Base-by-base conservation (phyloP, 2,888 invertebrate species). In the Coleophora deauratella region DNA sequence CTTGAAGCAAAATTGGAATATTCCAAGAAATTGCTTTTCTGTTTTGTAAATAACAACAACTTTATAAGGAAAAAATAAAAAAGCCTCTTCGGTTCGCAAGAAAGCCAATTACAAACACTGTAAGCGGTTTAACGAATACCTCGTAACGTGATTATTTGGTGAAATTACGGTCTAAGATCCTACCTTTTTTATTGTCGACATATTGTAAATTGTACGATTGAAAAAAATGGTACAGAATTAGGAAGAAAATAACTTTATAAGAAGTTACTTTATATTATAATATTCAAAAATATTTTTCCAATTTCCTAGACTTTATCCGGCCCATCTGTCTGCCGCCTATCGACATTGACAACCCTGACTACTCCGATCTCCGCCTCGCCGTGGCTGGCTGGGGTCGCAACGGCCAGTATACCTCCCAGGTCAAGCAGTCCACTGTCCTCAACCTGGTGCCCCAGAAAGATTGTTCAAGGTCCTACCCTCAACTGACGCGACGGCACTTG, bases 341-440 rank as follows among this genome's bases (percentile, higher is more conserved):
- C 38, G 65, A 82, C 55, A 56, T 85, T 13, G 79, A 85, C 51
- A 62, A 50, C 12, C 72, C 75, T 0, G 59, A 68, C 2, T 69
- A 71, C 42, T 61, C 59, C 8, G 71, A 75, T 47, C 47, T 80
- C 1, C 73, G 72, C 1, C 64, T 85, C 10, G 67, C 75, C 0
- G 81, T 77, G 11, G 72, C 74, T 4, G 84, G 84, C 3, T 85
- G 84, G 84, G 84, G 84, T 12, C 67, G 77, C 3, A 73, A 81
- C 45, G 78, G 79, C 0, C 59, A 50, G 28, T 70, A 64, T 50
- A 60, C 59, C 11, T 72, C 78, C 0, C 53, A 75, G 37, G 52
- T 81, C 27, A 84, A 84, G 47, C 82, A 82, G 45, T 76, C 77
- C 1, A 79, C 84, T 1, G 62, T 76, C 2, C 66, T 84, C 35